These are phyloP conservation scores for Galendromus occidentalis DNA, from an alignment of 1,140 invertebrate species.

Conservation along the genomic window DNA sequence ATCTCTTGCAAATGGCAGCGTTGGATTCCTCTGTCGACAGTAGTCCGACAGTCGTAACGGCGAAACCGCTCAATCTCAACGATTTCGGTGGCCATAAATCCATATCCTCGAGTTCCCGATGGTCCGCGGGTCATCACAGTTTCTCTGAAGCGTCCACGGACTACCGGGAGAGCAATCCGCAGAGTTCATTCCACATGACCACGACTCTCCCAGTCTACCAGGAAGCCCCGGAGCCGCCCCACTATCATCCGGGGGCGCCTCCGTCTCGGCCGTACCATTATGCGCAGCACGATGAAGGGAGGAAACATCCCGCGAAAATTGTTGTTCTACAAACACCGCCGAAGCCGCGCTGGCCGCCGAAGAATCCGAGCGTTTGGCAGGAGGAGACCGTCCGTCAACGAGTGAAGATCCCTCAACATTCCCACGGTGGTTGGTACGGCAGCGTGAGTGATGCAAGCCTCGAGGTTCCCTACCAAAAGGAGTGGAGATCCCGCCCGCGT, in stretches of 20 bases:
- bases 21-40: neutral
- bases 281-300: neutral
- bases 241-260: too few relatives aligned
- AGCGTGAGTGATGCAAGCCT: neutral
- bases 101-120: too few relatives aligned
- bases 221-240: too few relatives aligned
- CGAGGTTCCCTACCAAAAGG: neutral
- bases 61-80: neutral
- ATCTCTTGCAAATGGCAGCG: neutral
- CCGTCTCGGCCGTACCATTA: too few relatives aligned
- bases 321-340: neutral
- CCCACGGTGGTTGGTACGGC: neutral
- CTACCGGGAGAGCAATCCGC: neutral
- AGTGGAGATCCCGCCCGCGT: neutral
- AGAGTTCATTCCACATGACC: neutral
- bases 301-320: neutral
- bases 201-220: too few relatives aligned
- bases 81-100: neutral
- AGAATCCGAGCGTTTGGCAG: neutral
- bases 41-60: neutral
- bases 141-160: too few relatives aligned
- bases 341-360: neutral
- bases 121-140: too few relatives aligned
- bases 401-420: neutral
- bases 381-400: neutral